Evolutionary conservation across 2,888 invertebrate genomes (phyloP).

Genomic region (Dicranocentrus wangi): DNA sequence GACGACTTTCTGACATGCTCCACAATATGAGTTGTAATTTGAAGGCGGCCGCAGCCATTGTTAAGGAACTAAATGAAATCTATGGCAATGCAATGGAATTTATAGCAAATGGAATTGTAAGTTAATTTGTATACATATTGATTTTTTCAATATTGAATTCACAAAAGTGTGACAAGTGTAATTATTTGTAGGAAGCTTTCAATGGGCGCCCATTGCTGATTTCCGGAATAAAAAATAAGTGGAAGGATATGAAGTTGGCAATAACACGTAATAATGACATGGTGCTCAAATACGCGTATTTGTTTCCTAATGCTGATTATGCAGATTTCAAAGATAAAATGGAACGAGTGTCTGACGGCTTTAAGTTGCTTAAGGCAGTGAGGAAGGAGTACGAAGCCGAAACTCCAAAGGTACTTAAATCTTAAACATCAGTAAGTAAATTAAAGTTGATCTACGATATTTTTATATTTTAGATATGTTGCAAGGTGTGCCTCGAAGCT

Average conservation of each 20-base stretch:
- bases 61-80: neutral
- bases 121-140: too few species aligned
- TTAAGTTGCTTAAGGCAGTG: neutral
- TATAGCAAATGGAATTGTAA: neutral
- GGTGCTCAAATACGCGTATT: neutral
- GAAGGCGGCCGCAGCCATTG: neutral
- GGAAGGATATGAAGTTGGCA: neutral
- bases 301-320: neutral
- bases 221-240: neutral
- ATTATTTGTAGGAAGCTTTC: constrained; percentile 4
- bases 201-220: constrained; percentile 18
- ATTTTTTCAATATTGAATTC: too few species aligned
- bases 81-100: neutral
- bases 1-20: neutral
- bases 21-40: neutral
- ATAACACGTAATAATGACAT: neutral
- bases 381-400: neutral
- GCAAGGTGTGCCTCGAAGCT: neutral
- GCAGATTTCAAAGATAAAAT: neutral
- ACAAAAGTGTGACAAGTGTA: too few species aligned
- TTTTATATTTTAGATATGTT: neutral
- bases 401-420: neutral
- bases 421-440: too few species aligned
- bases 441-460: too few species aligned
- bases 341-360: neutral